Percentiles rank a stretch among this genome's conserved stretches.
phyloP scores from a whole-genome alignment of 2,797 vertebrate species.

The Parambassis ranga region DNA sequence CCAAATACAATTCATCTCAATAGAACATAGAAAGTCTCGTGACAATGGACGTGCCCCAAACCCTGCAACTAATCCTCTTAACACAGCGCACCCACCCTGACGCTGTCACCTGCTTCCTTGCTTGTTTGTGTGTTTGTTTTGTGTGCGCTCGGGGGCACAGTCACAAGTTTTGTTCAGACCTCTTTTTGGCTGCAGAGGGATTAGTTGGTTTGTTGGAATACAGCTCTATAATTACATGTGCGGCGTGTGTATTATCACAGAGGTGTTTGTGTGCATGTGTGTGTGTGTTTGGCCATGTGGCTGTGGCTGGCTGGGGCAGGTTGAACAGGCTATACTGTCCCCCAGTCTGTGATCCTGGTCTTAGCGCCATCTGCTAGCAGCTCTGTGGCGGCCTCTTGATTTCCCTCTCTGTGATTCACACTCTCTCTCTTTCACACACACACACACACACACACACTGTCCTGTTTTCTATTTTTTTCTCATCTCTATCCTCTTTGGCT shows the following conservation, averaged over 20 bases:
- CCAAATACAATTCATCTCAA: constrained; percentile 10
- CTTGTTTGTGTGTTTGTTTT: constrained; percentile 38
- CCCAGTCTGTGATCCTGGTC: constrained; percentile 58
- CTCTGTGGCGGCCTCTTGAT: constrained; percentile 39
- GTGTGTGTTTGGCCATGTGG: constrained; percentile 6
- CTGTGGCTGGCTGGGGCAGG: constrained; percentile 31
- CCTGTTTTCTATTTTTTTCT: background rate
- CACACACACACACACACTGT: too few relatives aligned
- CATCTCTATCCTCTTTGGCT: background rate
- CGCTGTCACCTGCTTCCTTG: constrained; percentile 57
- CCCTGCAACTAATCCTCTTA: constrained; percentile 72
- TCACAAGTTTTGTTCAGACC: constrained; percentile 3
- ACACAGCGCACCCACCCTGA: constrained; percentile 24
- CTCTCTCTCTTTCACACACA: too few relatives aligned
- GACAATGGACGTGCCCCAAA: constrained; percentile 55
- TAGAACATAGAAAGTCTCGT: constrained; percentile 17
- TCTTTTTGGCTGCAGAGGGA: background rate
- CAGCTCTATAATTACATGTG: background rate
- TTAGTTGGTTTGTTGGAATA: constrained; percentile 13
- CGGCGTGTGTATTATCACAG: background rate
- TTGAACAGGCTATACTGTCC: constrained; percentile 55
- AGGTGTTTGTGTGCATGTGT: constrained; percentile 10
- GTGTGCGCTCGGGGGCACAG: constrained; percentile 14
- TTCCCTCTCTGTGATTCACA: constrained; percentile 15
- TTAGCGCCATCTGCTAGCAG: constrained; percentile 66